These are phyloP conservation scores for Nasonia oneida DNA, from an alignment of 2,888 invertebrate species.

Conservation along the genomic window DNA sequence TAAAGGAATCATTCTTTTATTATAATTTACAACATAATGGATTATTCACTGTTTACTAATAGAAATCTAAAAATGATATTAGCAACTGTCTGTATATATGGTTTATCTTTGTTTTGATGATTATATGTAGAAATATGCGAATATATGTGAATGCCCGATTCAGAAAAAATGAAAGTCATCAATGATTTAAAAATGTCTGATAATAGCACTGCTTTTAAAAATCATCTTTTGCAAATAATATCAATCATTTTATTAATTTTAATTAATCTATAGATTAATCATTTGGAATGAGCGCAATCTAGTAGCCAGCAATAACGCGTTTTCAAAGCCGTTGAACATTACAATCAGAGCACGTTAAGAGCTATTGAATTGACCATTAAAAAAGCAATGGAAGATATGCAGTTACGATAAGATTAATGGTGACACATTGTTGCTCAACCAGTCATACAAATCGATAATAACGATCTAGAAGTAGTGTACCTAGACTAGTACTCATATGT, in stretches of 20 bases:
- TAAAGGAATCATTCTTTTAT: neutral
- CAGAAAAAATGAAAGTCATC: neutral
- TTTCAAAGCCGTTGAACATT: neutral
- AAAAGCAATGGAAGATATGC: neutral
- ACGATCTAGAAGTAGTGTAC: neutral
- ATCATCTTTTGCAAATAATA: too few relatives aligned
- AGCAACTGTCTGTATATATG: neutral
- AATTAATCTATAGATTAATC: too few relatives aligned
- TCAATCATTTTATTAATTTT: too few relatives aligned
- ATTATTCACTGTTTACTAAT: neutral
- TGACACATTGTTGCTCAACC: neutral
- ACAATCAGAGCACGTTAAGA: neutral
- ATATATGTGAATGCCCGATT: neutral
- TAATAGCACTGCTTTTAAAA: neutral
- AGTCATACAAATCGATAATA: slow-evolving; percentile 4
- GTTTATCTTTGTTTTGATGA: neutral
- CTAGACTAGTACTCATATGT: neutral
- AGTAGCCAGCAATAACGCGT: neutral
- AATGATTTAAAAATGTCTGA: neutral
- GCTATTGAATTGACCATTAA: neutral
- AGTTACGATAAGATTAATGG: neutral
- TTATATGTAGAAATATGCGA: neutral
- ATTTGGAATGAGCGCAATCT: neutral
- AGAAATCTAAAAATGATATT: neutral
- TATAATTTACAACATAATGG: neutral